Conservation (phyloP, 2,113 vertebrate genomes). For the Gymnocephalus cernua region DNA sequence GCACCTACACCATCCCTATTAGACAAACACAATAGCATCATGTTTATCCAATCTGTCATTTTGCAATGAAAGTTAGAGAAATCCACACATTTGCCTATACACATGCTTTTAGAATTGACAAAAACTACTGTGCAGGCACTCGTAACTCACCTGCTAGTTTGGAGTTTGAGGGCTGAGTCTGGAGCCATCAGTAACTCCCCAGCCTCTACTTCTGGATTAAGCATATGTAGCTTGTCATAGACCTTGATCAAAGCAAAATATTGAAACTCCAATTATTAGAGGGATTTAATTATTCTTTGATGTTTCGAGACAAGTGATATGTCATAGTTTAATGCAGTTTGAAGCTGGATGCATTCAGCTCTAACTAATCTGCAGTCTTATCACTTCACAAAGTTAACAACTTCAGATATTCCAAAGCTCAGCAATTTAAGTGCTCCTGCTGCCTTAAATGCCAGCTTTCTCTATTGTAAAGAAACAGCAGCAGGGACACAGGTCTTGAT, state of each 20-base stretch:
- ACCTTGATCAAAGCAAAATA: constrained; percentile 83
- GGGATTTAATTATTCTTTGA: constrained; percentile 61
- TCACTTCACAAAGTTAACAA: constrained; percentile 53
- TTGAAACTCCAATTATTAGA: constrained; percentile 58
- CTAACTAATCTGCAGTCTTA: constrained; percentile 65
- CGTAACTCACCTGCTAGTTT: constrained; percentile 82
- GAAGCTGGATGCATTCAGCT: constrained; percentile 59
- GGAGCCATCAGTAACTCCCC: constrained; percentile 88
- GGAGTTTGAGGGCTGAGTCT: constrained; percentile 82
- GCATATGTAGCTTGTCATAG: constrained; percentile 90
- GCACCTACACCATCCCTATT: constrained; percentile 87
- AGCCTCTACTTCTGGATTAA: constrained; percentile 86
- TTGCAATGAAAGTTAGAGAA: neutral
- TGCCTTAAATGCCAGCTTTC: constrained; percentile 33
- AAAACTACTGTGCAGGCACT: neutral
- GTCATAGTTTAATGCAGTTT: constrained; percentile 60
- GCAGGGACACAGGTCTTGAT: constrained; percentile 13
- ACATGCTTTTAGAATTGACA: neutral
- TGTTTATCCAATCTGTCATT: neutral
- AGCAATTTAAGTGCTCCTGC: constrained; percentile 32
- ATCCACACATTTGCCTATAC: neutral
- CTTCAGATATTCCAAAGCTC: constrained; percentile 43
- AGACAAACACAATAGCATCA: constrained; percentile 1
- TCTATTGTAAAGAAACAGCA: constrained; percentile 17
- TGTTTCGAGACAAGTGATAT: constrained; percentile 49